phyloP scores from a whole-genome alignment of 1,140 invertebrate genomes.

The Hypothenemus hampei region DNA sequence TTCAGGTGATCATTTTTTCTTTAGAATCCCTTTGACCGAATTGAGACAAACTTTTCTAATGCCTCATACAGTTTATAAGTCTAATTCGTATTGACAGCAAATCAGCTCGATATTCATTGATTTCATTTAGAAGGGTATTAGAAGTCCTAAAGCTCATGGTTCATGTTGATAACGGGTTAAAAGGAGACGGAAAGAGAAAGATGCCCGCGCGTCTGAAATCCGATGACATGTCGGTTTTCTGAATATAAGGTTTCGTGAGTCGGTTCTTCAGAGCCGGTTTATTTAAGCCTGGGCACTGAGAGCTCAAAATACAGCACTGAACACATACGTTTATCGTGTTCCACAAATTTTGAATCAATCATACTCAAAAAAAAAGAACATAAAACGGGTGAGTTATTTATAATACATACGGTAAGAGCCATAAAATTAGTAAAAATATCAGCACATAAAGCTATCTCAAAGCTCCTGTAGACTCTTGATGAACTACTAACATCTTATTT shows the following conservation, averaged over 20 bases:
- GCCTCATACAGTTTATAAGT: too few relatives aligned
- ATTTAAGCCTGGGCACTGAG: slow-evolving; percentile 2
- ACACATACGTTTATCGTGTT: too few relatives aligned
- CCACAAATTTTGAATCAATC: too few relatives aligned
- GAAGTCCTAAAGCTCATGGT: slow-evolving; percentile 15
- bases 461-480: too few relatives aligned
- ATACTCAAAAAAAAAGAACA: too few relatives aligned
- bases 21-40: background rate
- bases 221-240: slow-evolving; percentile 20
- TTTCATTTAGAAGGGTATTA: slow-evolving; percentile 29
- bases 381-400: too few relatives aligned
- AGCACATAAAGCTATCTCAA: too few relatives aligned
- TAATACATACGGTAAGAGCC: too few relatives aligned
- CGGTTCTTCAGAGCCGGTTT: slow-evolving; percentile 3
- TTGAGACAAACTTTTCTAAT: background rate
- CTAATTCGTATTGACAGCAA: slow-evolving; percentile 28
- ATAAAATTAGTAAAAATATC: too few relatives aligned
- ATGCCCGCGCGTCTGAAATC: slow-evolving; percentile 20
- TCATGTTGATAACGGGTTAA: background rate
- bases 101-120: slow-evolving; percentile 30
- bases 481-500: too few relatives aligned
- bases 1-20: too few relatives aligned
- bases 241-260: slow-evolving; percentile 26
- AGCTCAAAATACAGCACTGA: too few relatives aligned
- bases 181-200: slow-evolving; percentile 16